Percentiles rank a stretch among this genome's conserved stretches.
Conservation (phyloP, 2,797 vertebrate genomes). For the Microhierax caerulescens region DNA sequence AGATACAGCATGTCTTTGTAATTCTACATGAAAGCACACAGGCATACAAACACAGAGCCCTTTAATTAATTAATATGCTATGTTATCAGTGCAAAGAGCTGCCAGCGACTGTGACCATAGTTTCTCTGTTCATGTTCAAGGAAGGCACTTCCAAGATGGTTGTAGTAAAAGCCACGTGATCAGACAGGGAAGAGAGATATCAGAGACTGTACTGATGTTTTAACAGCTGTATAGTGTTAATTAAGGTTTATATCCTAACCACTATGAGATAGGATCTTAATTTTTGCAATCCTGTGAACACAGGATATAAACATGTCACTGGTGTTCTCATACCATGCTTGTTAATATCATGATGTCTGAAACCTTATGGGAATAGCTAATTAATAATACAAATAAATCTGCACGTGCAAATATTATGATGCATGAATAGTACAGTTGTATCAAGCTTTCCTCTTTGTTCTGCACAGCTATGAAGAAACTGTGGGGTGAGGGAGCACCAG, state of each 20-base stretch:
- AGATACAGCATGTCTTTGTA: not conserved
- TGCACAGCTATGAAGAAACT: conserved; percentile 76
- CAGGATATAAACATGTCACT: not conserved
- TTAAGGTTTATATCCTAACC: not conserved
- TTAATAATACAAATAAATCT: not conserved
- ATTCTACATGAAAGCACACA: not conserved
- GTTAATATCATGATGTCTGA: not conserved
- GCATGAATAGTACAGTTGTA: not conserved
- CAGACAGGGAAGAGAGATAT: not conserved
- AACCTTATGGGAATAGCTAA: not conserved
- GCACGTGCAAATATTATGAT: not conserved
- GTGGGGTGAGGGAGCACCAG: conserved; percentile 72
- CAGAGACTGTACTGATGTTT: not conserved
- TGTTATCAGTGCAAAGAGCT: not conserved
- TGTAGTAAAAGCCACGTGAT: not conserved
- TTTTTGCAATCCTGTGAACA: not conserved
- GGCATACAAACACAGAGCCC: not conserved
- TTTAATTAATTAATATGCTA: not conserved
- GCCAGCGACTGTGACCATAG: not conserved
- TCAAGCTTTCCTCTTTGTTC: not conserved
- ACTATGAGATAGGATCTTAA: not conserved
- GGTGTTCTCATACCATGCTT: not conserved
- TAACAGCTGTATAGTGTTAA: not conserved
- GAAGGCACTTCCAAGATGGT: not conserved
- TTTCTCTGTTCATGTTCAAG: not conserved